A percentile compares a stretch with the other conserved stretches of the same genome.
These are phyloP conservation scores for Drosophila fulvimacula DNA, from an alignment of 2,888 invertebrate species.

Conservation along the genomic window DNA sequence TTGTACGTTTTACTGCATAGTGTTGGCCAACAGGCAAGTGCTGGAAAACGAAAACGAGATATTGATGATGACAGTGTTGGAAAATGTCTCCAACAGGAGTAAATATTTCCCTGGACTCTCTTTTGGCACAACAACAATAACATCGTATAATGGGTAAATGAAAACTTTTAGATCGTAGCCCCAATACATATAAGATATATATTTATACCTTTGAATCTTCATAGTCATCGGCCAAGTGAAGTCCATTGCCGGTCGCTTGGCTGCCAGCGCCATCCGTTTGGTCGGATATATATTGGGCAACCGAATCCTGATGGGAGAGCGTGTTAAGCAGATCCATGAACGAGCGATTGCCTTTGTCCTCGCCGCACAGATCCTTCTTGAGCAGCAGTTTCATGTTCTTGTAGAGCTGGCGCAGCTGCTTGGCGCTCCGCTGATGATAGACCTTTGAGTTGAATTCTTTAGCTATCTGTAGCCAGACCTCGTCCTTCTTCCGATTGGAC, in stretches of 20 bases:
- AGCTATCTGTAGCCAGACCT: slow-evolving; percentile 84
- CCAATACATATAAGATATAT: not conserved
- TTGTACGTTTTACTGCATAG: too few species aligned
- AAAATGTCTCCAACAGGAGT: too few species aligned
- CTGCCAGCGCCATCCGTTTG: slow-evolving; percentile 74
- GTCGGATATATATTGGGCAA: slow-evolving; percentile 82
- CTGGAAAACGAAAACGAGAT: too few species aligned
- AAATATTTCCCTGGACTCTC: not conserved
- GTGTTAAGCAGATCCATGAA: slow-evolving; percentile 84
- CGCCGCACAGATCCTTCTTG: slow-evolving; percentile 84
- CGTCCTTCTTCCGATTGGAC: slow-evolving; percentile 84
- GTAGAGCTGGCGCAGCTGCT: slow-evolving; percentile 84
- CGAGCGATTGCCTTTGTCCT: slow-evolving; percentile 81
- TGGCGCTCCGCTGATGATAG: slow-evolving; percentile 84
- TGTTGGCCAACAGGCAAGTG: too few species aligned
- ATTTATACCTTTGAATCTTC: slow-evolving; percentile 83
- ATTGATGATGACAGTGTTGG: too few species aligned
- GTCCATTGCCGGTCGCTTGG: slow-evolving; percentile 51
- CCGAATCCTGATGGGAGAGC: slow-evolving; percentile 83
- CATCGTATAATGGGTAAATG: too few species aligned
- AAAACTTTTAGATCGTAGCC: not conserved
- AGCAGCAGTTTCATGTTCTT: slow-evolving; percentile 84
- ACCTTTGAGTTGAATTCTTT: slow-evolving; percentile 84
- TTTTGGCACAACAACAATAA: too few species aligned
- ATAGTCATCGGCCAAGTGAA: slow-evolving; percentile 78